phyloP scores from a whole-genome alignment of 2,888 invertebrate genomes.

The Onchidella celtica region DNA sequence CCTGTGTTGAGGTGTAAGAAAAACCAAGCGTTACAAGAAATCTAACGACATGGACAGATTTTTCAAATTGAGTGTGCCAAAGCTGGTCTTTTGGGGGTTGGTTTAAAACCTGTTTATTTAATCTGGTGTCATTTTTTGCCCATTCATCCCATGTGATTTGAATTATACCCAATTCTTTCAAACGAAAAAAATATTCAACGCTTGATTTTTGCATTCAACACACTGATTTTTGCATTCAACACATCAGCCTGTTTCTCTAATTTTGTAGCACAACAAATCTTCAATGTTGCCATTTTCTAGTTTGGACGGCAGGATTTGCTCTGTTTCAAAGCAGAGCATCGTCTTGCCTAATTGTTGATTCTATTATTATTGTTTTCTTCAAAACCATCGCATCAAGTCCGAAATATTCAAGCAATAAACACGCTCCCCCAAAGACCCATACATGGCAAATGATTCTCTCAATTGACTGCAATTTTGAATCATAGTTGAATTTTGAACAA shows the following conservation, averaged over 20 bases:
- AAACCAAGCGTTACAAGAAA: conserved; percentile 40
- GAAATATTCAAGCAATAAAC: conserved; percentile 27
- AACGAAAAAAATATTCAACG: not conserved
- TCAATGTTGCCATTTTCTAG: not conserved
- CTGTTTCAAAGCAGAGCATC: too few species aligned
- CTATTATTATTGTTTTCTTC: too few species aligned
- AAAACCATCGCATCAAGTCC: too few species aligned
- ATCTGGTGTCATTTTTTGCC: not conserved
- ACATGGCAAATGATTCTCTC: not conserved
- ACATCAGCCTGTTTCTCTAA: not conserved
- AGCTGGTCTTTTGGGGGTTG: conserved; percentile 15
- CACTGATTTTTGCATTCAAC: too few species aligned
- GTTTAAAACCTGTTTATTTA: not conserved
- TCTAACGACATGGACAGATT: too few species aligned
- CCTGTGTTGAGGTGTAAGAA: conserved; percentile 32
- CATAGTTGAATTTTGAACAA: too few species aligned
- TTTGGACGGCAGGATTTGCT: too few species aligned
- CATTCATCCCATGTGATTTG: not conserved
- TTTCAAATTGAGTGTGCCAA: not conserved
- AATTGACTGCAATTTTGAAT: not conserved
- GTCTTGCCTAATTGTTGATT: too few species aligned
- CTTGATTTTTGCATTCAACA: conserved; percentile 40
- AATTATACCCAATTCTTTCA: not conserved
- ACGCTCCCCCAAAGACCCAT: conserved; percentile 33
- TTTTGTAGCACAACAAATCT: not conserved